Base-by-base conservation (phyloP, 2,888 invertebrate species). In the Notodonta ziczac region DNA sequence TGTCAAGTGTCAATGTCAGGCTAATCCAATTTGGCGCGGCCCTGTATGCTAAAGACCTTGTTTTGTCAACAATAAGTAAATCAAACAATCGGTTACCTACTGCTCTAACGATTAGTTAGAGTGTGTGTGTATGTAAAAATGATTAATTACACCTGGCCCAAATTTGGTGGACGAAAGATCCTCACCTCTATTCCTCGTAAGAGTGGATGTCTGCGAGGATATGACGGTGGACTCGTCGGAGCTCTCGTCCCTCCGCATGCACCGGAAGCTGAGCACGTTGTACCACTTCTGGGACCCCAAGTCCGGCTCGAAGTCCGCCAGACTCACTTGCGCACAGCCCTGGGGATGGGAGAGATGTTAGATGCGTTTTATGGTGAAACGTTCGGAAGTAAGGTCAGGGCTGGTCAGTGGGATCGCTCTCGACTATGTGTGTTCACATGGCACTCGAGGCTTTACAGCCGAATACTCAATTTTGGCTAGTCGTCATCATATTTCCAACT, bases 201-300 rank as follows among this genome's bases (percentile, higher is more conserved):
- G 94, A 0, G 99, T 99, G 2, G 98, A 99, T 0, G 99, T 98
- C 88, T 99, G 98, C 12, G 98, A 99, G 4, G 98, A 98, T 74
- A 99, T 98, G 70, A 99, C 98, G 0, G 99, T 99, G 24, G 98
- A 98, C 86, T 99, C 99, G 85, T 99, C 99, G 35, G 98, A 98
- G 75, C 98, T 98, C 87, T 99, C 99, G 83, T 99, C 99, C 84
- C 96, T 91, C 51, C 91, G 82, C 87, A 91, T 89, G 72, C 89
- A 89, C 39, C 89, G 83, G 77, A 90, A 90, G 87, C 98, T 97
- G 60, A 99, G 95, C 68, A 99, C 97, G 85, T 99, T 99, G 95
- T 99, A 99, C 99, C 99, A 99, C 87, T 98, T 97, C 73, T 95
- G 92, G 14, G 97, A 96, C 53, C 97, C 96, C 8, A 94, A 94